phyloP scores from a whole-genome alignment of 1,140 invertebrate genomes.

The Drosophila asahinai region DNA sequence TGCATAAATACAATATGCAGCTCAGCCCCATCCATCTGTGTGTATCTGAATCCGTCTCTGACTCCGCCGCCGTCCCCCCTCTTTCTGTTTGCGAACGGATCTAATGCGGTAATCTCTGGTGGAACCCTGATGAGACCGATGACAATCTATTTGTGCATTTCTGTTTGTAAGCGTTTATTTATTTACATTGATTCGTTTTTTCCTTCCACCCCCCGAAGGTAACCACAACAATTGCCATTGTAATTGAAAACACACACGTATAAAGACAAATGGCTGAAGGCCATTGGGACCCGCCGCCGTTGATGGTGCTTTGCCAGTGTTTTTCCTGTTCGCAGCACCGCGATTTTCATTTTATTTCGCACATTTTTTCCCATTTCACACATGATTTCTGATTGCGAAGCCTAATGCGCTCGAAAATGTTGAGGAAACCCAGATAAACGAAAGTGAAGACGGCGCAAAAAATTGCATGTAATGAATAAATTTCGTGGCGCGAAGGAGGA shows the following conservation, averaged over 20 bases:
- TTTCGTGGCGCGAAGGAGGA: conserved; percentile 49
- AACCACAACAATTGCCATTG: conserved; percentile 80
- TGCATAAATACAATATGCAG: conserved; percentile 69
- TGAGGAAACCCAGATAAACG: conserved; percentile 75
- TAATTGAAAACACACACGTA: conserved; percentile 70
- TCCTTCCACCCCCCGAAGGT: conserved; percentile 40
- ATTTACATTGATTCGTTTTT: conserved; percentile 73
- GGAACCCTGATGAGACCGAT: conserved; percentile 49
- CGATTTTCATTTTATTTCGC: conserved; percentile 79
- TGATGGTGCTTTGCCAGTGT: conserved; percentile 56
- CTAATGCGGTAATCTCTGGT: conserved; percentile 61
- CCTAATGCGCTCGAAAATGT: conserved; percentile 71
- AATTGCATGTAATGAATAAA: conserved; percentile 84
- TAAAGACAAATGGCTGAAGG: conserved; percentile 41
- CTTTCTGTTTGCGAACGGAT: conserved; percentile 9
- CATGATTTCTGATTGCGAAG: conserved; percentile 83
- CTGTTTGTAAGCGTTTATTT: conserved; percentile 70
- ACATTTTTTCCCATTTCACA: conserved; percentile 78
- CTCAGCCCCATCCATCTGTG: conserved; percentile 10
- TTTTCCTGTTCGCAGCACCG: conserved; percentile 53
- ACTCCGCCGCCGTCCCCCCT: background rate
- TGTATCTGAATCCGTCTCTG: conserved; percentile 10
- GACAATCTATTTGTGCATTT: conserved; percentile 68
- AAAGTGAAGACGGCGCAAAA: conserved; percentile 77
- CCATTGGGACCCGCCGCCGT: conserved; percentile 29